Conservation (phyloP, 2,113 vertebrate genomes). For the Psophia crepitans region DNA sequence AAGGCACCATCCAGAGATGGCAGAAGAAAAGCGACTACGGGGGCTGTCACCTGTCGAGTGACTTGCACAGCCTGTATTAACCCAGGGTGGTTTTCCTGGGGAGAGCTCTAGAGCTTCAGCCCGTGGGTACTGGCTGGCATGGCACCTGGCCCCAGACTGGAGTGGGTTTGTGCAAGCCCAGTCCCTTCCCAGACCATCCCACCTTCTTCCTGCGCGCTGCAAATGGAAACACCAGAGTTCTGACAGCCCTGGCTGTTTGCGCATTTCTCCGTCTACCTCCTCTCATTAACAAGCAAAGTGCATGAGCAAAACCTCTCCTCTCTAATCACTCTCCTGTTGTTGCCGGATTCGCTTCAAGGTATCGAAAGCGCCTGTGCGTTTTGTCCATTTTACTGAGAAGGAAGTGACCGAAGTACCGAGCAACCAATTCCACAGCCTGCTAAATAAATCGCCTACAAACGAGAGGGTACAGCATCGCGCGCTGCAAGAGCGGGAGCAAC, state of each 20-base stretch:
- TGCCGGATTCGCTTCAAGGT: conserved; percentile 6
- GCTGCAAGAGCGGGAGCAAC: neutral
- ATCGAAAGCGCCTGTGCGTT: neutral
- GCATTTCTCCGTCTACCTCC: neutral
- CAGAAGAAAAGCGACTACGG: neutral
- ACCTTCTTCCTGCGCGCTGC: accelerated
- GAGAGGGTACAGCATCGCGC: neutral
- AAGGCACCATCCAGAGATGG: neutral
- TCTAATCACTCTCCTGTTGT: conserved; percentile 8
- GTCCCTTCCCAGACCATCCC: neutral
- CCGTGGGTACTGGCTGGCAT: neutral
- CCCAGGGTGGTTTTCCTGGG: neutral
- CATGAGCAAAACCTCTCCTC: neutral
- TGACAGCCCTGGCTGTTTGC: neutral
- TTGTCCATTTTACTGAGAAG: neutral
- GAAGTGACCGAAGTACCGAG: neutral
- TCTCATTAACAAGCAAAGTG: conserved; percentile 8
- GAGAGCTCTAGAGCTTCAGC: neutral
- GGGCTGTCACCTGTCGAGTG: neutral
- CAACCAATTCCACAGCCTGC: neutral
- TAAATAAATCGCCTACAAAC: neutral
- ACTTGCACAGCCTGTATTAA: neutral
- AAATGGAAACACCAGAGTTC: neutral
- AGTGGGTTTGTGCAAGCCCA: neutral
- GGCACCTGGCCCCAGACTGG: neutral